Evolutionary conservation across 2,113 vertebrate genomes (phyloP), one percentile per base, ranked within the genome.

Genomic region (Cavia porcellus): DNA sequence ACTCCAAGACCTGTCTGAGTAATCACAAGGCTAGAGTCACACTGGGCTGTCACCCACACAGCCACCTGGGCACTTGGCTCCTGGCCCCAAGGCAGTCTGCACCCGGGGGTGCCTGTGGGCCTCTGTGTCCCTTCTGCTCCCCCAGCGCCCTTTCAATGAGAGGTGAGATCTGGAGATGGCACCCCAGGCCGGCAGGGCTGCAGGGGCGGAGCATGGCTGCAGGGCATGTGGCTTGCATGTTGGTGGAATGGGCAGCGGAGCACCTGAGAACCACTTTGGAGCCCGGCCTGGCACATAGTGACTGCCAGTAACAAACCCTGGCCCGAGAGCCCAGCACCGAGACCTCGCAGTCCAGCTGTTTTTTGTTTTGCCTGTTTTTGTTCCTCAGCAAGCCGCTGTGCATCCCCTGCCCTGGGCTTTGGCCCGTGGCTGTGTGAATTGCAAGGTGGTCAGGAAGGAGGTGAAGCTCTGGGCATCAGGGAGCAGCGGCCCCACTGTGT

Each of bases 41-140:
- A 10, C 15, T 14, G 28, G 68, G 68, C 3, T 19, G 0, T 14
- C 5, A 2, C 4, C 6, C 1, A 3, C 9, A 2, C 0, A 3
- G 45, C 66, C n/a, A 15, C 42, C 11, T 0, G 5, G 9, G 17
- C 38, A 32, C 52, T 24, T 45, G 32, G 77, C 86, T 32, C 55
- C 42, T 20, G 32, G 62, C 93, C 30, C 5, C 7, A 22, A n/a
- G 22, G 61, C 9, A n/a, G 25, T 22, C 74, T 57, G 11, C 4
- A 15, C 3, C 30, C 66, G 20, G 9, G 7, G 57, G 50, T 32
- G 5, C 61, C 9, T 0, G 0, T 52, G 2, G 38, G 70, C 3
- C 12, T 24, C 30, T 30, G 52, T 7, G 38, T 14, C 47, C 77
- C 61, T 35, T 66, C 55, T 19, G 32, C 22, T 52, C 38, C 74